A percentile compares a stretch with the other conserved stretches of the same genome.
Conservation (phyloP, 2,888 invertebrate genomes). For the Drosophila leonis region DNA sequence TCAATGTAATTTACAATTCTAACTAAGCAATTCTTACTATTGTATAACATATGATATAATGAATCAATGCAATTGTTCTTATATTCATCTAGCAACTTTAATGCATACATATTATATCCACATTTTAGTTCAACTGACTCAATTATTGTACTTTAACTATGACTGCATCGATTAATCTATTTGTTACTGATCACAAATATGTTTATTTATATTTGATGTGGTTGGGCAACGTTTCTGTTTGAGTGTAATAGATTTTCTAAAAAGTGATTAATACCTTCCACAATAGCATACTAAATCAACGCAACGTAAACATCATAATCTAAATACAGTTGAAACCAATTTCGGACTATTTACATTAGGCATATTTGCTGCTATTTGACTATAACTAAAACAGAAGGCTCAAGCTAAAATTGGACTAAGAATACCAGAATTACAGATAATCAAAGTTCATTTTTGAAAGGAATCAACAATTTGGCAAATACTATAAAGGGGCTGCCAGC, state of each 20-base stretch:
- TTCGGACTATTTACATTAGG: conserved; percentile 4
- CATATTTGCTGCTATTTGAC: neutral
- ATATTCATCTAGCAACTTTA: neutral
- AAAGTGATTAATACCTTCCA: conserved; percentile 11
- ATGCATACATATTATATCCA: neutral
- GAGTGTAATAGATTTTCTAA: conserved; percentile 1
- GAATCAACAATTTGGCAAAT: neutral
- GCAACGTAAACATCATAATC: conserved; percentile 4
- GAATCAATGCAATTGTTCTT: too few species aligned
- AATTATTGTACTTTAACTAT: neutral
- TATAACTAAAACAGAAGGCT: conserved; percentile 1
- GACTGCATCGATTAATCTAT: neutral
- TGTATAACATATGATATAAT: too few species aligned
- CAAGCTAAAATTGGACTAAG: too few species aligned
- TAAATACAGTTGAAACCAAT: conserved; percentile 2
- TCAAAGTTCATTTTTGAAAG: neutral
- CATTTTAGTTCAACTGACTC: neutral
- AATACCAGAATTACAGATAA: neutral
- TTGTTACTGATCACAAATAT: neutral
- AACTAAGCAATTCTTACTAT: too few species aligned
- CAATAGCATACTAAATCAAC: neutral
- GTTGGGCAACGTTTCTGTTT: neutral
- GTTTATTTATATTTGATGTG: conserved; percentile 4
- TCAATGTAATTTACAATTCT: too few species aligned
- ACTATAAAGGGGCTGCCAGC: too few species aligned